Base-by-base conservation (phyloP, 2,113 vertebrate species). In the Hoplias malabaricus region DNA sequence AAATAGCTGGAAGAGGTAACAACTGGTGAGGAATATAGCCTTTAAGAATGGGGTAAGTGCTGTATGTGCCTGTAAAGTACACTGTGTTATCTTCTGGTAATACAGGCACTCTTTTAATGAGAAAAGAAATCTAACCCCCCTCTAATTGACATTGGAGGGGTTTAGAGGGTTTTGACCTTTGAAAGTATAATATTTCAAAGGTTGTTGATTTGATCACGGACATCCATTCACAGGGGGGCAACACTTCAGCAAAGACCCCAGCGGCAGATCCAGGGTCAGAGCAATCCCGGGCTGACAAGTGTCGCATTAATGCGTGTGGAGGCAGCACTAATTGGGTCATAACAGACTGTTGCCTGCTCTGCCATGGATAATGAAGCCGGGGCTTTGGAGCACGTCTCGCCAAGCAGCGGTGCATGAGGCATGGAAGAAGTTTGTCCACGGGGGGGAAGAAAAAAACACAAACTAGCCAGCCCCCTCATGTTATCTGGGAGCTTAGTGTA, bases 81-180 rank as follows among this genome's bases (percentile, higher is more conserved):
- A n/a, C n/a, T n/a, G n/a, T n/a, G n/a, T n/a, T n/a, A n/a, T n/a
- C n/a, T n/a, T n/a, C n/a, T n/a, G n/a, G n/a, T n/a, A n/a, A n/a
- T n/a, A n/a, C n/a, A n/a, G n/a, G n/a, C n/a, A n/a, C n/a, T n/a
- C n/a, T n/a, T n/a, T n/a, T n/a, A n/a, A n/a, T n/a, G n/a, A n/a
- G n/a, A n/a, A n/a, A n/a, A n/a, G n/a, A n/a, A n/a, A n/a, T n/a
- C n/a, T n/a, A n/a, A n/a, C n/a, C n/a, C 13, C 23, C 31, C 34
- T 57, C 33, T 72, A 56, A 71, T 62, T 46, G 69, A 73, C 50
- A 70, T 54, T 31, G 34, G n/a, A 42, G 38, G 43, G 31, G 54
- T 78, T 69, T 74, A 53, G 67, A 66, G 21, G 25, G 48, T 9
- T 78, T 57, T 82, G 75, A 82, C 78, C 73, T 75, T 80, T 75